Evolutionary conservation across 2,888 invertebrate species (phyloP).

Genomic region (Euplexia lucipara): DNA sequence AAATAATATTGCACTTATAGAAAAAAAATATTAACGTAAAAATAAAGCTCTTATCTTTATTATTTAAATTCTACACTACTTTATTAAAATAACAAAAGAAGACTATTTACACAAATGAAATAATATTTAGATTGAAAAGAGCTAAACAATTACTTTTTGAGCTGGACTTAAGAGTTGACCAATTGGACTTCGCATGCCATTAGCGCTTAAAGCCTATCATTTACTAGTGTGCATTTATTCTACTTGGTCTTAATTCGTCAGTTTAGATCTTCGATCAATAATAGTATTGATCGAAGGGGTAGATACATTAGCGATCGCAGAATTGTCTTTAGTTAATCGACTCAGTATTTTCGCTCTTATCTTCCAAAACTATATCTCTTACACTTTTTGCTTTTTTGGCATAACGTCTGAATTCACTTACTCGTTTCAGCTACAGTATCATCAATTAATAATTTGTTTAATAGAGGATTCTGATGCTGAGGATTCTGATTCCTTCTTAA

Average conservation of each 20-base stretch:
- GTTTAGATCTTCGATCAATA: no score
- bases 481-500: not conserved
- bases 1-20: no score
- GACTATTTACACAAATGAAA: no score
- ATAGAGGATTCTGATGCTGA: not conserved
- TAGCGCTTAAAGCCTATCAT: constrained; percentile 4
- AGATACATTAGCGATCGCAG: not conserved
- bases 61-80: no score
- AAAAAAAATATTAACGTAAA: no score
- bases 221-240: not conserved
- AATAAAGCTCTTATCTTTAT: no score
- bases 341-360: not conserved
- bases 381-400: not conserved
- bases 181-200: no score
- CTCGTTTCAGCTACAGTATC: not conserved
- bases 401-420: not conserved
- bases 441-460: not conserved
- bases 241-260: not conserved
- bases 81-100: no score
- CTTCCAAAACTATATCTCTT: not conserved
- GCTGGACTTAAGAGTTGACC: no score
- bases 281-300: no score
- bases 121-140: no score
- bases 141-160: no score
- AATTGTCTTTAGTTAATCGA: not conserved